Evolutionary conservation across 2,888 invertebrate genomes (phyloP).

Genomic region (Escarpia spicata): DNA sequence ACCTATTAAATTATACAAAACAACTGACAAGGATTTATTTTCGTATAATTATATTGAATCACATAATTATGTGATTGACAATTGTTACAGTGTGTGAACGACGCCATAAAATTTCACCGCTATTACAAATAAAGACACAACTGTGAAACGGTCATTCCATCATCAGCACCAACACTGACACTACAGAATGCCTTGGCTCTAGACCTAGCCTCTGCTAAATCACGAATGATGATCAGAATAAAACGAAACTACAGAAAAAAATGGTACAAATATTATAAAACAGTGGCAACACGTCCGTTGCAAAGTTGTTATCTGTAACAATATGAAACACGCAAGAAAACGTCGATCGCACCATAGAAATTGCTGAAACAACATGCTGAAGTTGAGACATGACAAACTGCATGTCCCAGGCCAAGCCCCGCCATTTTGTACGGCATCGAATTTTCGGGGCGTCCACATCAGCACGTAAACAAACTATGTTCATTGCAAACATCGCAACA

Average conservation of each 20-base stretch:
- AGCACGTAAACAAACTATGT: constrained; percentile 13
- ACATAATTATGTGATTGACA: no score
- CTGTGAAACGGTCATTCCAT: no score
- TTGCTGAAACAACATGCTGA: not conserved
- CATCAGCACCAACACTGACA: not conserved
- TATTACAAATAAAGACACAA: no score
- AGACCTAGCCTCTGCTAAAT: not conserved
- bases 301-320: not conserved
- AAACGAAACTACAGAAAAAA: not conserved
- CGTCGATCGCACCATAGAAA: not conserved
- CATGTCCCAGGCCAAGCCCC: constrained; percentile 16
- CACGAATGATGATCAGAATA: not conserved
- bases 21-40: no score
- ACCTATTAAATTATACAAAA: no score
- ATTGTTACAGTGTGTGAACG: no score
- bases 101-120: no score
- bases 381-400: constrained; percentile 10
- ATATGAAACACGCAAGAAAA: not conserved
- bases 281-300: not conserved
- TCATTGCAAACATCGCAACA: not conserved
- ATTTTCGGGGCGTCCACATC: constrained; percentile 11
- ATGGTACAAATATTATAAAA: not conserved
- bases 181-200: not conserved
- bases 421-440: not conserved
- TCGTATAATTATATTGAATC: no score